Conservation (phyloP, 2,113 vertebrate species). For the Emydura subglobosa region DNA sequence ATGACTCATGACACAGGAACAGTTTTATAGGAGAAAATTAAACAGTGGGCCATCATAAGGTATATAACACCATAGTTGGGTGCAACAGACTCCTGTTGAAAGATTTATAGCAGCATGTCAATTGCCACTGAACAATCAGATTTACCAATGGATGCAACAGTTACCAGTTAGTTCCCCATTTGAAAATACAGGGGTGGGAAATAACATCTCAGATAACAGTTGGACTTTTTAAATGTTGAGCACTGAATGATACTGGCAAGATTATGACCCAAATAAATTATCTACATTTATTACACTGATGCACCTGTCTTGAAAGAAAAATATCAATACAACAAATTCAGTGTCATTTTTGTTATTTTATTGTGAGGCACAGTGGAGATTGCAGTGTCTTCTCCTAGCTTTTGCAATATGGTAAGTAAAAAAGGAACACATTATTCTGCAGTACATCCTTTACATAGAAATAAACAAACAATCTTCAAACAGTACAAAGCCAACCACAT, state of each 20-base stretch:
- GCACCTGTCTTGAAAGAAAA: neutral
- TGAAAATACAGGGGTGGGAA: neutral
- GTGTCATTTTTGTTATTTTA: constrained; percentile 53
- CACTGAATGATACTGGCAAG: neutral
- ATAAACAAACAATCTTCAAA: neutral
- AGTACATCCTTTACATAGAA: neutral
- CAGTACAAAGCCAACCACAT: neutral
- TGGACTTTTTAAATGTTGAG: neutral
- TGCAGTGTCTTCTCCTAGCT: neutral
- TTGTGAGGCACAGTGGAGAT: constrained; percentile 28
- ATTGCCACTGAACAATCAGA: neutral
- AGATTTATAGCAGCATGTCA: neutral
- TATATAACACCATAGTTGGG: rapidly evolving
- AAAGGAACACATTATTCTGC: neutral
- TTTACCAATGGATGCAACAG: neutral
- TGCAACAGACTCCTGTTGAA: rapidly evolving
- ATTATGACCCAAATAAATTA: neutral
- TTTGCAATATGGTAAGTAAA: neutral
- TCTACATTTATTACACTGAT: neutral
- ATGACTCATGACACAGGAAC: rapidly evolving
- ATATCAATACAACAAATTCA: neutral
- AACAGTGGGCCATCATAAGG: neutral
- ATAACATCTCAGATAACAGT: neutral
- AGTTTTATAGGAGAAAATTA: neutral
- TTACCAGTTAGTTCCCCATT: neutral